phyloP scores from a whole-genome alignment of 2,797 vertebrate genomes.

The Danio choprae region DNA sequence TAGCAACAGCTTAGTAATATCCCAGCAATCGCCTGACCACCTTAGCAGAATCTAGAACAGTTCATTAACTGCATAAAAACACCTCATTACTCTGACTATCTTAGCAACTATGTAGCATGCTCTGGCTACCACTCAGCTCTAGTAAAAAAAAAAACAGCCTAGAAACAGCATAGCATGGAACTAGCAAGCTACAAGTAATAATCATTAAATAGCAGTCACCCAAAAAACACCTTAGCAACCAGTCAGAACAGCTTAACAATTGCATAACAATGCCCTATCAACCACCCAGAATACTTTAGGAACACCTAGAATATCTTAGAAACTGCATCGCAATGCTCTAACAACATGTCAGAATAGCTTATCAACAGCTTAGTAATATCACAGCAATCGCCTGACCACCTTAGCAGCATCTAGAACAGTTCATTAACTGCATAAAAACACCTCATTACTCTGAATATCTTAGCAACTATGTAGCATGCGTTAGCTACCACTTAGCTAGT shows the following conservation, averaged over 20 bases:
- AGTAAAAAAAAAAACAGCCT: no score
- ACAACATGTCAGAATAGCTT: neutral
- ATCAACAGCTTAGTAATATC: neutral
- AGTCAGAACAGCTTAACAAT: neutral
- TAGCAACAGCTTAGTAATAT: no score
- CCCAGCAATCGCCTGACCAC: no score
- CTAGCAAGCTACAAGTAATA: neutral
- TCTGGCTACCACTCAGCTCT: no score
- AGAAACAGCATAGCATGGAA: neutral
- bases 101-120: neutral
- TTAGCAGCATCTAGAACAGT: neutral
- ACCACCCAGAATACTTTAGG: neutral
- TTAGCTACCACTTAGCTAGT: no score
- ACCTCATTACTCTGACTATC: neutral
- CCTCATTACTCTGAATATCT: neutral
- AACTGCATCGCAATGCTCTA: neutral
- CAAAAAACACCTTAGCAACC: neutral
- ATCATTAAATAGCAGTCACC: neutral
- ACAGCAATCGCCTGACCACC: neutral
- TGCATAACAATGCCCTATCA: neutral
- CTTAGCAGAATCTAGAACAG: neutral
- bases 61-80: neutral
- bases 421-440: neutral
- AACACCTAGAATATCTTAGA: no score
- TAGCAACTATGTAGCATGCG: neutral